Base-by-base conservation (phyloP, 2,888 invertebrate species). In the Eledona agricola region DNA sequence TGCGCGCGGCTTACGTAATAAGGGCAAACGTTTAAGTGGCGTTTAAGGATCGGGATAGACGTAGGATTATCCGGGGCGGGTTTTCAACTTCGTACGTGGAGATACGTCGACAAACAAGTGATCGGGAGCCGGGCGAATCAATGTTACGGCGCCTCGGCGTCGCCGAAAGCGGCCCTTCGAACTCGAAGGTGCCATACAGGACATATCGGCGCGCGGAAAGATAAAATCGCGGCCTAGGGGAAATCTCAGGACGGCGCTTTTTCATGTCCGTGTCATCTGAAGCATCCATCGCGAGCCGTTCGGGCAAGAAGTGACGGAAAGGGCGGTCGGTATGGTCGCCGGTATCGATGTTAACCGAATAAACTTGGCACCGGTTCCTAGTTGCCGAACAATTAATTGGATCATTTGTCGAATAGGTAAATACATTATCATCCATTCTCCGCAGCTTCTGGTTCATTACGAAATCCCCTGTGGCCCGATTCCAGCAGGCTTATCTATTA, bases 101-200 rank as follows among this genome's bases (percentile, higher is more conserved):
- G 28, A 53, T 60, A 59, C 56, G 59, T 57, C 64, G 62, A 64
- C 65, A 65, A 67, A 63, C 65, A 63, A 63, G 63, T 63, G 66
- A 66, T 67, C 59, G 63, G 59, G 55, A n/a, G 56, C 50, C 53
- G 58, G 43, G 42, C 47, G 63, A 65, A 66, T 68, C 67, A 67
- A 67, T 67, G 66, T 64, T 51, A 62, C 57, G 69, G 69, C 67
- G 67, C 64, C 69, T 62, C 53, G 17, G 60, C 52, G 67, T 59
- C 67, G 67, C 63, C 64, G 46, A 50, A 58, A 55, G 52, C 55
- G 54, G 55, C 59, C 61, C 57, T 55, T 52, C 46, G 49, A 55
- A 43, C 45, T 42, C 53, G 5, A 58, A 61, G 61, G 61, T 61
- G 59, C 55, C 55, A 45, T 58, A 51, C 53, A 56, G 57, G 46